phyloP scores from a whole-genome alignment of 2,888 invertebrate genomes.

The Caenorhabditis sp. region DNA sequence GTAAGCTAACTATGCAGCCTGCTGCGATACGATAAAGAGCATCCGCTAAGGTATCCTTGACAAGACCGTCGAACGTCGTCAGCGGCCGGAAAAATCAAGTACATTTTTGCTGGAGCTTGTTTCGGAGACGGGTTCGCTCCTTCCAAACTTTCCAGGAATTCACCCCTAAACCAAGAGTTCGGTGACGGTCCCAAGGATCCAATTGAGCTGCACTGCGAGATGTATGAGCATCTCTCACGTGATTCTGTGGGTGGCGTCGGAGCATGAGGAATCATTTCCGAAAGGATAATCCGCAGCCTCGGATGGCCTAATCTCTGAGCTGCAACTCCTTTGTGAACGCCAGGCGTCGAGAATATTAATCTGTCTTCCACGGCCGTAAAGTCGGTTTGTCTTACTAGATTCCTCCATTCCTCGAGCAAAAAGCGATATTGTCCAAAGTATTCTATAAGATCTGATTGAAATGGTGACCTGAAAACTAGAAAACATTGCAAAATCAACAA shows the following conservation, averaged over 20 bases:
- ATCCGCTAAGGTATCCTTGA: slow-evolving; percentile 89
- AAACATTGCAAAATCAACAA: too few species aligned
- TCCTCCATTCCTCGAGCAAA: slow-evolving; percentile 37
- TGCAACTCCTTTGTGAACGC: slow-evolving; percentile 59
- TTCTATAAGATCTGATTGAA: slow-evolving; percentile 53
- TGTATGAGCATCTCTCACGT: slow-evolving; percentile 18
- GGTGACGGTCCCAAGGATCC: slow-evolving; percentile 84
- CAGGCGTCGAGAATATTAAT: slow-evolving; percentile 71
- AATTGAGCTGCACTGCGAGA: slow-evolving; percentile 73
- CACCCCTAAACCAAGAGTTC: slow-evolving; percentile 86
- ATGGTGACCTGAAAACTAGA: slow-evolving; percentile 28
- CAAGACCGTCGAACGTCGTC: slow-evolving; percentile 90
- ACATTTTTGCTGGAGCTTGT: slow-evolving; percentile 28
- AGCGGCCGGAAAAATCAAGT: slow-evolving; percentile 85
- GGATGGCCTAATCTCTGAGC: slow-evolving; percentile 38
- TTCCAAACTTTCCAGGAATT: slow-evolving; percentile 84
- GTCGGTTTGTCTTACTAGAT: slow-evolving; percentile 29
- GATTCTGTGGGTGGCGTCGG: not conserved
- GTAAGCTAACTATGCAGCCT: slow-evolving; percentile 80
- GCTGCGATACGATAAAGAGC: slow-evolving; percentile 90
- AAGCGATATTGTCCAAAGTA: slow-evolving; percentile 41
- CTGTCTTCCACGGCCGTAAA: slow-evolving; percentile 62
- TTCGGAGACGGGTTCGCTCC: slow-evolving; percentile 5
- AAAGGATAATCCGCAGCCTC: slow-evolving; percentile 12
- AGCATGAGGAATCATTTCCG: not conserved